These are phyloP conservation scores for Drosophila biarmipes DNA, from an alignment of 1,140 invertebrate genomes.

Conservation along the genomic window DNA sequence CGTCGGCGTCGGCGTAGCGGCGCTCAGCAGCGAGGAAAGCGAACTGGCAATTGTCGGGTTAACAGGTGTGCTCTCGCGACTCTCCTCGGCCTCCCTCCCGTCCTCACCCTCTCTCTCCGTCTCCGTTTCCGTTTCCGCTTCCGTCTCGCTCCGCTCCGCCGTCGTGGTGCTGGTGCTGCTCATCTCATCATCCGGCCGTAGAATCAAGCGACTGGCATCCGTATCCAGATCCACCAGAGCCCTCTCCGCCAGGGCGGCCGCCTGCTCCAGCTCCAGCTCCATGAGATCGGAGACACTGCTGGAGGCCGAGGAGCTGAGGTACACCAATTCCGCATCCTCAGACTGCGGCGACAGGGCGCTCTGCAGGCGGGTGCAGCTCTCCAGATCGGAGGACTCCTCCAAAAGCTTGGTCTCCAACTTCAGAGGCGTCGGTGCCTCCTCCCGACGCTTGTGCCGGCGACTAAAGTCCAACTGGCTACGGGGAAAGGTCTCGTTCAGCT, in stretches of 20 bases:
- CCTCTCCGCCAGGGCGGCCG: constrained; percentile 54
- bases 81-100: constrained; percentile 34
- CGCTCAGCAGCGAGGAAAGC: constrained; percentile 45
- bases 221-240: constrained; percentile 72
- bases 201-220: constrained; percentile 62
- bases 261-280: constrained; percentile 73
- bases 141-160: constrained; percentile 61
- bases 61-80: constrained; percentile 83
- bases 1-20: constrained; percentile 39
- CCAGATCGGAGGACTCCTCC: constrained; percentile 65
- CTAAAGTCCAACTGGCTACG: constrained; percentile 76
- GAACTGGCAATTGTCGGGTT: constrained; percentile 41
- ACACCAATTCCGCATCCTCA: constrained; percentile 76
- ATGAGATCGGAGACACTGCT: constrained; percentile 80
- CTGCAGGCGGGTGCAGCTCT: constrained; percentile 65
- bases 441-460: constrained; percentile 59
- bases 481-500: constrained; percentile 69
- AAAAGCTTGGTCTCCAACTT: constrained; percentile 73
- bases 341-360: constrained; percentile 65
- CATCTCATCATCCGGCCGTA: constrained; percentile 51
- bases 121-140: constrained; percentile 66
- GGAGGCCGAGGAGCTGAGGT: constrained; percentile 77
- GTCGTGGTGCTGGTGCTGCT: constrained; percentile 61
- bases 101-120: constrained; percentile 21
- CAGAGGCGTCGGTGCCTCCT: constrained; percentile 62